A percentile compares a stretch with the other conserved stretches of the same genome.
These are phyloP conservation scores for Acridotheres tristis DNA, from an alignment of 2,797 vertebrate species.

Conservation along the genomic window DNA sequence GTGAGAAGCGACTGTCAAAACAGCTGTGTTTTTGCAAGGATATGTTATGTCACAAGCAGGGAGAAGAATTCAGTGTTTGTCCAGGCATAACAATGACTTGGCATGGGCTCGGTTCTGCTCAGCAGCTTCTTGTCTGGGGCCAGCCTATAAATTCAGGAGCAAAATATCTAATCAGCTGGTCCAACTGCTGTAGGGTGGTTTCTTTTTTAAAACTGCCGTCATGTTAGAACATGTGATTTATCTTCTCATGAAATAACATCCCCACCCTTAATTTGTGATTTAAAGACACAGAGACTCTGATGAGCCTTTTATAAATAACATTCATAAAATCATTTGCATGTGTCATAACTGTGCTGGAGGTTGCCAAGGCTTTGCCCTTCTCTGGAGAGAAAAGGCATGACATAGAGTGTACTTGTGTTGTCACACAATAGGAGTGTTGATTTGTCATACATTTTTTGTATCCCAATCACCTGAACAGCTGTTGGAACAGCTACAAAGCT, in stretches of 20 bases:
- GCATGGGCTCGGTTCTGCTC: not conserved
- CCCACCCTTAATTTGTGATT: slow-evolving; percentile 13
- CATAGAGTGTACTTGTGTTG: not conserved
- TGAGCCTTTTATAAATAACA: slow-evolving; percentile 10
- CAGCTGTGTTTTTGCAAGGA: not conserved
- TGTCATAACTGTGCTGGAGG: not conserved
- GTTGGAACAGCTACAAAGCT: not conserved
- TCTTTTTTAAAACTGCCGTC: slow-evolving; percentile 40
- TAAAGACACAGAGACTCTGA: not conserved
- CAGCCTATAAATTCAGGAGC: slow-evolving; percentile 3
- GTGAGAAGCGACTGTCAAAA: not conserved
- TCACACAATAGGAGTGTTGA: not conserved
- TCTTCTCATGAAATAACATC: slow-evolving; percentile 38
- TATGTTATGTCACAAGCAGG: not conserved
- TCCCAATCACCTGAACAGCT: not conserved
- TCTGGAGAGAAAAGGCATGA: not conserved
- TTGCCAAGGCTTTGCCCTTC: not conserved
- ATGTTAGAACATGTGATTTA: slow-evolving; percentile 38
- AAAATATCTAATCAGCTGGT: slow-evolving; percentile 29
- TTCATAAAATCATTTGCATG: not conserved
- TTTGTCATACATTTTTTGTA: not conserved
- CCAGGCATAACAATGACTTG: slow-evolving; percentile 38
- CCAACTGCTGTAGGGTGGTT: not conserved
- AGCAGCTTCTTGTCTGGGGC: slow-evolving; percentile 12
- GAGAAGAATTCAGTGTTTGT: not conserved